These are phyloP conservation scores for Parnassius smintheus DNA, from an alignment of 2,888 invertebrate genomes.

Conservation along the genomic window DNA sequence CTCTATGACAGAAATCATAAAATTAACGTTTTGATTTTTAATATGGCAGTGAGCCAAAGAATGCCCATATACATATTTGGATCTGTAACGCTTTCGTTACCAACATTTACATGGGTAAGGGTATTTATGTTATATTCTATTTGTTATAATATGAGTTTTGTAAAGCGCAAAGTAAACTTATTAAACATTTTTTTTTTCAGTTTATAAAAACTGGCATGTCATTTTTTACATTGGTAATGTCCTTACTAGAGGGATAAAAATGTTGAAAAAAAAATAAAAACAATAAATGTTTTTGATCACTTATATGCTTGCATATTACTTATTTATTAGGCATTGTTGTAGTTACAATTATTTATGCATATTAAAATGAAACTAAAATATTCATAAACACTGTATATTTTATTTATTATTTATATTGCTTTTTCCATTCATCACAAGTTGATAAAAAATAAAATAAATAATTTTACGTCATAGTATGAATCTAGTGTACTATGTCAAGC, in stretches of 20 bases:
- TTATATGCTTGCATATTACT: too few relatives aligned
- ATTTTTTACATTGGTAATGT: slow-evolving; percentile 71
- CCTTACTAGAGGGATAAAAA: slow-evolving; percentile 50
- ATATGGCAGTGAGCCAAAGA: slow-evolving; percentile 58
- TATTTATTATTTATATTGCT: too few relatives aligned
- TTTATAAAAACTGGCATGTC: slow-evolving; percentile 72
- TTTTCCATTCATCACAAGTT: too few relatives aligned
- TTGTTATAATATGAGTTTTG: slow-evolving; percentile 36
- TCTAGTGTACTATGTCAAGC: too few relatives aligned
- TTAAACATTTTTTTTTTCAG: slow-evolving; percentile 47
- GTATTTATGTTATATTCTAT: slow-evolving; percentile 51
- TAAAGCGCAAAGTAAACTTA: background rate
- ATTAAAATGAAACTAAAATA: too few relatives aligned
- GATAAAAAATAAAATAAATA: too few relatives aligned
- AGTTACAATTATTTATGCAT: too few relatives aligned
- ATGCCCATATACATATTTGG: slow-evolving; percentile 74
- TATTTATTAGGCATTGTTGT: too few relatives aligned
- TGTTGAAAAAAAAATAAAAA: background rate
- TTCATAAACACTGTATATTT: too few relatives aligned
- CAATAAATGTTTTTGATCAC: background rate
- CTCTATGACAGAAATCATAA: slow-evolving; percentile 55
- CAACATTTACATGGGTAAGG: slow-evolving; percentile 73
- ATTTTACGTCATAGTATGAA: too few relatives aligned
- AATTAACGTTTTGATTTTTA: slow-evolving; percentile 56
- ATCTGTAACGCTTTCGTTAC: slow-evolving; percentile 57